These are phyloP conservation scores for Paraescarpia echinospica DNA, from an alignment of 1,140 invertebrate species.

Conservation along the genomic window DNA sequence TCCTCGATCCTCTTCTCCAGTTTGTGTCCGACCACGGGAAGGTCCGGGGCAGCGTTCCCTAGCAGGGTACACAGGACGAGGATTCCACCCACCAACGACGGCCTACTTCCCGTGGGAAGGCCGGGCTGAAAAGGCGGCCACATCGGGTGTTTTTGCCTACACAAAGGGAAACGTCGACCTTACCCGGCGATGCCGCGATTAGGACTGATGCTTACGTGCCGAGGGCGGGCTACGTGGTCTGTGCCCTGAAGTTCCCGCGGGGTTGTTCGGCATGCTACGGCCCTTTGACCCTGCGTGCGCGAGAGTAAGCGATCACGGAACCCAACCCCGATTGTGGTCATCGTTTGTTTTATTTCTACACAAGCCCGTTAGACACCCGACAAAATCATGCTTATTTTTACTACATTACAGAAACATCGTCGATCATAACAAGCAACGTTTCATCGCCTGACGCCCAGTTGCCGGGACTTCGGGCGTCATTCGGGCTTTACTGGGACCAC, in stretches of 20 bases:
- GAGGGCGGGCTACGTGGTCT: background rate
- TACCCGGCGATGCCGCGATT: background rate
- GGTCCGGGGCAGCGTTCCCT: background rate
- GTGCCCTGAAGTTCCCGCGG: background rate
- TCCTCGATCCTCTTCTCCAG: background rate
- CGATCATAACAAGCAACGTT: background rate
- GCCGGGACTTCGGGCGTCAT: background rate
- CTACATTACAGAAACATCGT: background rate
- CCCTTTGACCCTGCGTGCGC: background rate
- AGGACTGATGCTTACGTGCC: background rate
- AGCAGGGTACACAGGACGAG: background rate
- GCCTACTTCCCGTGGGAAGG: background rate
- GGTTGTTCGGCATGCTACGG: background rate
- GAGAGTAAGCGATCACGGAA: background rate
- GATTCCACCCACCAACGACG: background rate
- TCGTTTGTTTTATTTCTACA: background rate
- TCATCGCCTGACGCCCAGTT: too few relatives aligned
- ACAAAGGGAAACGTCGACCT: background rate
- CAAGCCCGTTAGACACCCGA: background rate
- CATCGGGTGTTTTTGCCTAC: background rate
- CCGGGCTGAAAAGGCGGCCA: background rate
- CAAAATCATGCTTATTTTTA: background rate
- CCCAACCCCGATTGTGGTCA: background rate
- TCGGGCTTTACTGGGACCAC: constrained; percentile 11
- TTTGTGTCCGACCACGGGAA: background rate